Evolutionary conservation across 2,113 vertebrate species (phyloP).

Genomic region (Tiliqua scincoides): DNA sequence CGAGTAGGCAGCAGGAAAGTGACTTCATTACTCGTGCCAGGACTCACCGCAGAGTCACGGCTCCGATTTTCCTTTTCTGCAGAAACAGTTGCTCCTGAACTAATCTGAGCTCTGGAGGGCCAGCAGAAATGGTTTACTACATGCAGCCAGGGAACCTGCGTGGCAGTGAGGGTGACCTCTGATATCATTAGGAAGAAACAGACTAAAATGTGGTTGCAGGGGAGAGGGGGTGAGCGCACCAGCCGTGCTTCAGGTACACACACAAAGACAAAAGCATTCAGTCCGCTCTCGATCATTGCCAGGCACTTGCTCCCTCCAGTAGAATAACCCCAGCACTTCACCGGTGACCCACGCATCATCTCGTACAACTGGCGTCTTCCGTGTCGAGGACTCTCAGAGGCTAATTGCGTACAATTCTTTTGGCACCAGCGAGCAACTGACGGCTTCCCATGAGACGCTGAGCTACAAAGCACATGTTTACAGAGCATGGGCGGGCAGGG

Average conservation of each 20-base stretch:
- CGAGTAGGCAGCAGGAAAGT: background rate
- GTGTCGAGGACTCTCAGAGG: conserved; percentile 43
- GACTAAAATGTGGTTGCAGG: conserved; percentile 1
- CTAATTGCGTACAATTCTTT: conserved; percentile 55
- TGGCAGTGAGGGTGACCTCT: conserved; percentile 32
- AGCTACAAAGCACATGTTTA: conserved; percentile 27
- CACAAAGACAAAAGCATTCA: conserved; percentile 43
- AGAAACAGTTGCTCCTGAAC: conserved; percentile 40
- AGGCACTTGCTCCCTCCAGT: background rate
- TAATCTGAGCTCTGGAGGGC: conserved; percentile 36
- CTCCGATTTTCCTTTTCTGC: conserved; percentile 17
- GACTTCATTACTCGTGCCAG: background rate
- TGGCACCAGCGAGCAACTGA: conserved; percentile 25
- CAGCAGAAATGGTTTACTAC: conserved; percentile 36
- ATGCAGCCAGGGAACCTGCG: conserved; percentile 39
- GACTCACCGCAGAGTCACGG: background rate
- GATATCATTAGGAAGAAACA: conserved; percentile 40
- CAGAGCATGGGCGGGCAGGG: background rate
- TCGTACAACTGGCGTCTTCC: background rate
- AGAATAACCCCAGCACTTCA: conserved; percentile 47
- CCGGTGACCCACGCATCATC: conserved; percentile 40
- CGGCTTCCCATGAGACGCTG: conserved; percentile 30
- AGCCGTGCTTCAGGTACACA: conserved; percentile 46
- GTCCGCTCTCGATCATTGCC: background rate
- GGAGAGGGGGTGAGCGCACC: conserved; percentile 21